Evolutionary conservation across 2,888 invertebrate genomes (phyloP).

Genomic region (Idaea dimidiata): DNA sequence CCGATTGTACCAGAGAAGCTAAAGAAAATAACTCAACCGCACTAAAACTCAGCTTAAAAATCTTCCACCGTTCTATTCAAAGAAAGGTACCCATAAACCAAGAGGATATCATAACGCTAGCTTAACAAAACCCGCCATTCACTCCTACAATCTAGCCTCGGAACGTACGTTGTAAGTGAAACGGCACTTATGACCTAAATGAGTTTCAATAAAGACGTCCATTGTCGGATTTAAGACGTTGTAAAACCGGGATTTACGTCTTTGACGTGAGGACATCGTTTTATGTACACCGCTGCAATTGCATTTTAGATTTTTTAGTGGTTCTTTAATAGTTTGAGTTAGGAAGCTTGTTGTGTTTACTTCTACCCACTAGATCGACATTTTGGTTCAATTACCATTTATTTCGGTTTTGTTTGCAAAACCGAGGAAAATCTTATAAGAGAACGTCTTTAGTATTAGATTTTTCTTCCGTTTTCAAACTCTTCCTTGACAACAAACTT

Average conservation of each 20-base stretch:
- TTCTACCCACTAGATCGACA: background rate
- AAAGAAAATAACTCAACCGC: background rate
- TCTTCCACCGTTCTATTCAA: background rate
- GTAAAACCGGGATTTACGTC: slow-evolving; percentile 45
- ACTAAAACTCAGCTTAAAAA: background rate
- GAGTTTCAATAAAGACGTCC: slow-evolving; percentile 58
- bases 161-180: slow-evolving; percentile 14
- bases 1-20: background rate
- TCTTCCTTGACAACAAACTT: too few relatives aligned
- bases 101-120: background rate
- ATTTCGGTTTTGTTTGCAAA: too few relatives aligned
- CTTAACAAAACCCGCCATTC: slow-evolving; percentile 1
- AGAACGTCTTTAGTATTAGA: too few relatives aligned
- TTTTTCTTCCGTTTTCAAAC: too few relatives aligned
- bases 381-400: too few relatives aligned
- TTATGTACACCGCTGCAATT: slow-evolving; percentile 30
- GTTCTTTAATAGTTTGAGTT: background rate
- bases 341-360: background rate
- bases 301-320: slow-evolving; percentile 33
- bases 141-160: background rate
- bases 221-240: slow-evolving; percentile 56
- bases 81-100: slow-evolving; percentile 1
- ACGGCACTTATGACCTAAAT: slow-evolving; percentile 53
- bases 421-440: too few relatives aligned
- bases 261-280: slow-evolving; percentile 11